Evolutionary conservation across 2,113 vertebrate species (phyloP).

Genomic region (Casuarius casuarius): DNA sequence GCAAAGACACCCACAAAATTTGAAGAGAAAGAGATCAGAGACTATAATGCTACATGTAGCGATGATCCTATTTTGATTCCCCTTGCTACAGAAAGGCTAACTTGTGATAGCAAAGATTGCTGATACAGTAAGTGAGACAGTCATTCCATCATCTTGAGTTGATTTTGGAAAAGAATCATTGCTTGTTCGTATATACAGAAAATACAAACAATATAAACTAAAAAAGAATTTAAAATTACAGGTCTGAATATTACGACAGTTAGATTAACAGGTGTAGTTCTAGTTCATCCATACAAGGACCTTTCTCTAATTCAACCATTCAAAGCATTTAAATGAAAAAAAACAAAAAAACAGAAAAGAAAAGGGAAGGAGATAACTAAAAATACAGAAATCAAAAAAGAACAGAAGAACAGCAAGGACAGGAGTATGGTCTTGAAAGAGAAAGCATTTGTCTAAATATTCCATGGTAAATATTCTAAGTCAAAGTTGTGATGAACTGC

Average conservation of each 20-base stretch:
- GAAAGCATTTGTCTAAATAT: neutral
- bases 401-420: neutral
- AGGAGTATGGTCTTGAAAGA: neutral
- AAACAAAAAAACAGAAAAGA: neutral
- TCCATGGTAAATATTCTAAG: neutral
- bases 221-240: neutral
- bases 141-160: neutral
- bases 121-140: neutral
- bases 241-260: neutral
- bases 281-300: neutral
- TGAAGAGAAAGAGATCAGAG: neutral
- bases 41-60: neutral
- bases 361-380: neutral
- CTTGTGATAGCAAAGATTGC: neutral
- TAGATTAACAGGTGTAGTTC: neutral
- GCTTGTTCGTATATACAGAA: neutral
- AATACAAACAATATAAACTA: neutral
- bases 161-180: neutral
- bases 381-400: neutral
- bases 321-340: neutral
- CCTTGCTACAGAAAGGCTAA: neutral
- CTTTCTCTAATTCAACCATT: neutral
- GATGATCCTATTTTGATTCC: neutral
- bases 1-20: neutral
- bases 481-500: neutral